Evolutionary conservation across 53 echinoderm and acorn worm species (phyloP), one percentile per base, ranked within the genome.

Genomic region (Henricia sp.): DNA sequence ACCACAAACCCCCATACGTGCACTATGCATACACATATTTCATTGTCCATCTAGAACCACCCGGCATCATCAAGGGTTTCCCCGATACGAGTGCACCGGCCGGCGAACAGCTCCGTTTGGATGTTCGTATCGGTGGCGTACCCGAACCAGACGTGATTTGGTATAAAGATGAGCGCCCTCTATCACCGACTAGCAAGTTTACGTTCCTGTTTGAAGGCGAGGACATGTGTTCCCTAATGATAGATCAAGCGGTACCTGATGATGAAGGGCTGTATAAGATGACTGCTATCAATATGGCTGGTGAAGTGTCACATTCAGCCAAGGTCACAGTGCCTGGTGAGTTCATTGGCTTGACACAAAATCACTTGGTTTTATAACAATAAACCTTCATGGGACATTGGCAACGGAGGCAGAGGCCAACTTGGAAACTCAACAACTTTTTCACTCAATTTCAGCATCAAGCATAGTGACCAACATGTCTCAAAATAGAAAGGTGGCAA

Each of bases 61-160:
- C 97, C 0, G 64, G 65, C 30, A 92, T 96, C 68, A 78, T 94
- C 20, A 88, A 91, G 50, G 38, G 82, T 4, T 92, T 92, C 44
- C n/a, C 62, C 9, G 92, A 88, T 62, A 91, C 73, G 3, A 87
- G 84, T 37, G 92, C 82, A 25, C 87, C 86, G 0, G 92, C 90
- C 2, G 97, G 97, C 3, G 84, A 88, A 68, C 83, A 85, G 6
- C 63, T 96, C 40, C 57, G 92, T 10, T 67, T 96, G 40, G 94
- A 96, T 46, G 88, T 92, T 52, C 68, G 88, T 12, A 54, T 94
- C 4, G 97, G 89, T 27, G 97, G 97, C 43, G 94, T 97, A 59
- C 97, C 97, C 11, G 97, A 97, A 53, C 97, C 97, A 8, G 92
- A 92, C 17, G 88, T 97, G 23, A 75, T 94, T 62, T 97, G 97